Conservation (phyloP, 2,113 vertebrate genomes). For the Columba livia region DNA sequence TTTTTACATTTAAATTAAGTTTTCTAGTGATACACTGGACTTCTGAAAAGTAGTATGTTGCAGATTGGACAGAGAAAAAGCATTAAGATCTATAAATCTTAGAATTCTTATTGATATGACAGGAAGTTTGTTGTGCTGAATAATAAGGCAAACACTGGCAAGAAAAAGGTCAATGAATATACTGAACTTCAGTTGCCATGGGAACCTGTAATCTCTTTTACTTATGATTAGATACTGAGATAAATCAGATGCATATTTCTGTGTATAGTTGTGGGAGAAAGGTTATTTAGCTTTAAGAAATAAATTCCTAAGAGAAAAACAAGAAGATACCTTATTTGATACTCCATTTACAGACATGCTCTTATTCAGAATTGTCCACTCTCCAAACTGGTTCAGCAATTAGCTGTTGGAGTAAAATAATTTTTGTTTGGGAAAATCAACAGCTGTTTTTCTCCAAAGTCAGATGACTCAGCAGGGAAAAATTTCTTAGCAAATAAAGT, state of each 20-base stretch:
- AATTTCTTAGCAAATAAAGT: not conserved
- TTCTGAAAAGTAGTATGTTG: constrained; percentile 34
- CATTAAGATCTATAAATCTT: constrained; percentile 55
- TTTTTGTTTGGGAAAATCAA: not conserved
- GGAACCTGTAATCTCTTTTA: constrained; percentile 60
- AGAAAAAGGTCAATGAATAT: constrained; percentile 59
- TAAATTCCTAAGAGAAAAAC: not conserved
- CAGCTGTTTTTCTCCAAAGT: not conserved
- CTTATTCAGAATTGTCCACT: not conserved
- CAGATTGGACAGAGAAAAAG: constrained; percentile 22
- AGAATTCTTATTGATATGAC: constrained; percentile 49
- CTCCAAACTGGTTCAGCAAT: not conserved
- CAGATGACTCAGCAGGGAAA: not conserved
- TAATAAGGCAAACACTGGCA: constrained; percentile 38
- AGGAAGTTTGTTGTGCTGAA: constrained; percentile 29
- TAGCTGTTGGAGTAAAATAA: not conserved
- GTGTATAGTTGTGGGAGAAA: not conserved
- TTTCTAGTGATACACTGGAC: constrained; percentile 37
- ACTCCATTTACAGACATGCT: not conserved
- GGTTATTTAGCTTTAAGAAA: constrained; percentile 12
- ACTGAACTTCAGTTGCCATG: constrained; percentile 49
- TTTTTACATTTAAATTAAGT: constrained; percentile 65
- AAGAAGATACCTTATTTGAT: not conserved
- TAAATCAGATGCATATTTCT: not conserved
- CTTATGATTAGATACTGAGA: constrained; percentile 47